Evolutionary conservation across 2,888 invertebrate genomes (phyloP).

Genomic region (Dermolepida albohirtum): DNA sequence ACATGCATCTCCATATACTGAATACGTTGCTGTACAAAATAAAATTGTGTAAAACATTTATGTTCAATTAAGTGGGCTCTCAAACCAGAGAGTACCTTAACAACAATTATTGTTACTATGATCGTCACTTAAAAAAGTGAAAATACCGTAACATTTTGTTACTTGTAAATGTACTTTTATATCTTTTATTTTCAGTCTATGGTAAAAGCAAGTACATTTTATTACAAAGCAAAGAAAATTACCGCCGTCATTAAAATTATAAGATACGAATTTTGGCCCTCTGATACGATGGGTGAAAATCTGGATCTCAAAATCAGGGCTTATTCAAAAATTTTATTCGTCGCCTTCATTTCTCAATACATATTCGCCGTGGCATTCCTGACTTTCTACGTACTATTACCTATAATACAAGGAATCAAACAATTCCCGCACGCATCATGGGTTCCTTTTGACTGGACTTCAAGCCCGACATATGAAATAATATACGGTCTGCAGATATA

Average conservation of each 20-base stretch:
- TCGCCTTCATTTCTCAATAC: conserved; percentile 37
- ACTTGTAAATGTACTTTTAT: too few species aligned
- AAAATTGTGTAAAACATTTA: too few species aligned
- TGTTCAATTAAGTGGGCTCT: too few species aligned
- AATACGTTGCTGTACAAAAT: too few species aligned
- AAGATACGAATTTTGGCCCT: conserved; percentile 47
- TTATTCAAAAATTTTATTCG: conserved; percentile 32
- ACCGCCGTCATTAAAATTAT: conserved; percentile 38
- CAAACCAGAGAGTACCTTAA: too few species aligned
- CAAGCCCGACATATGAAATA: conserved; percentile 45
- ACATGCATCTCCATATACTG: too few species aligned
- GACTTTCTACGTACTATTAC: conserved; percentile 41
- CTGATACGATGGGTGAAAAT: conserved; percentile 42
- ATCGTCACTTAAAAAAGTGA: too few species aligned
- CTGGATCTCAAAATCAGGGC: conserved; percentile 34
- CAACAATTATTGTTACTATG: too few species aligned
- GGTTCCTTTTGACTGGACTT: conserved; percentile 45
- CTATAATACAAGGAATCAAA: conserved; percentile 41
- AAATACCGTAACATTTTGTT: too few species aligned
- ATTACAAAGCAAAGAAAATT: conserved; percentile 36
- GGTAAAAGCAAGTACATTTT: conserved; percentile 42
- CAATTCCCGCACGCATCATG: conserved; percentile 46
- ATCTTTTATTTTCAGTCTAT: conserved; percentile 41
- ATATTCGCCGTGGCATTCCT: conserved; percentile 42
- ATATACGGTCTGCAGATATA: conserved; percentile 45